Base-by-base conservation (phyloP, 2,888 invertebrate species). In the Tridacna crocea region DNA sequence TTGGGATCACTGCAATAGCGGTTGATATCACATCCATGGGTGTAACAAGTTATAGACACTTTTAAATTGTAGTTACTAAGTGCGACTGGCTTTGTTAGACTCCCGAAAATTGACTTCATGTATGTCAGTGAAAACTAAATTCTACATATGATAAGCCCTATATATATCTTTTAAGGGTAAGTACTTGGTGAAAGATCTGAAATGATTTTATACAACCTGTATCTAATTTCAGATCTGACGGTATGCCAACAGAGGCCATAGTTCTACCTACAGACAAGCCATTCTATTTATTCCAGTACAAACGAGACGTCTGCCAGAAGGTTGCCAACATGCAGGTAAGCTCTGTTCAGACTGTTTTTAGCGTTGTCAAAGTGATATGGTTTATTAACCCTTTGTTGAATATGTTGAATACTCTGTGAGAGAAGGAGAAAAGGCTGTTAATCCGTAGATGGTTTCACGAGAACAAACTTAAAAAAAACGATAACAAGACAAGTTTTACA, bases 261-360 rank as follows among this genome's bases (percentile, higher is more conserved):
- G 63, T 85, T 22, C 66, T 87, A 11, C 87, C 87, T n/a, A 84
- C 85, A 17, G 84, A 82, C 72, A 80, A 72, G 26, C 79, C 87
- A 51, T 88, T 88, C 78, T 88, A 88, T 65, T 77, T 88, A n/a
- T 85, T 88, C 85, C 85, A 88, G 70, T 84, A 88, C 68, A 85
- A 84, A 66, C 74, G 84, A 27, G 84, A 85, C 65, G 74, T 80
- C 22, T 88, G 87, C 66, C 87, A 88, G 79, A 85, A 85, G 51
- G 87, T 88, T 3, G 79, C 81, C n/a, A 82, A 85, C 60, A 85
- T 88, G 87, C 79, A 83, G 80, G 84, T 84, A 63, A 46, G 55
- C 58, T 24, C 36, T 26, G 22, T n/a, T n/a, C 19, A 36, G 36
- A 36, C 36, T 36, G 2, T 3, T 13, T 63, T n/a, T 63, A 63